A percentile compares a stretch with the other conserved stretches of the same genome.
Conservation (phyloP, 1,140 invertebrate species). For the Adelges cooleyi region DNA sequence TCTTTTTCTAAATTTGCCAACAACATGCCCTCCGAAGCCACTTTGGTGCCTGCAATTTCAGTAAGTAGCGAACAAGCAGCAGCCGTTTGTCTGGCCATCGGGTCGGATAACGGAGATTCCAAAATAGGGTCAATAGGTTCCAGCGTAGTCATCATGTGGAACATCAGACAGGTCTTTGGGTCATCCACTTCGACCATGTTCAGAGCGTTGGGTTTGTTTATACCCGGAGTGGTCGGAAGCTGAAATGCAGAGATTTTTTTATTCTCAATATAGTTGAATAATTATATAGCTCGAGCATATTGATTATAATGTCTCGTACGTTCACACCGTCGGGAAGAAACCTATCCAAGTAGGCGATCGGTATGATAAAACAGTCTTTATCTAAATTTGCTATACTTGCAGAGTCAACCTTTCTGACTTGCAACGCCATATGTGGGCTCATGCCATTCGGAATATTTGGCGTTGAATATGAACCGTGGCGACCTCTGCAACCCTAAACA, state of each 20-base stretch:
- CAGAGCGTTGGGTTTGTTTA: conserved; percentile 28
- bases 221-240: conserved; percentile 35
- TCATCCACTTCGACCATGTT: conserved; percentile 68
- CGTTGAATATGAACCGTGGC: conserved; percentile 39
- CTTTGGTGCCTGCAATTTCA: conserved; percentile 58
- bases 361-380: conserved; percentile 80
- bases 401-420: conserved; percentile 44
- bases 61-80: conserved; percentile 63
- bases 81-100: conserved; percentile 60
- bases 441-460: conserved; percentile 33
- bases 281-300: no score
- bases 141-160: conserved; percentile 75
- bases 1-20: conserved; percentile 78
- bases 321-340: conserved; percentile 76
- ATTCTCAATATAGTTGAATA: no score
- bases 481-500: conserved; percentile 44
- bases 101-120: conserved; percentile 66
- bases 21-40: conserved; percentile 64
- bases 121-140: conserved; percentile 69
- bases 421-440: conserved; percentile 40
- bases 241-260: neutral
- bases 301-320: conserved; percentile 47
- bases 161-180: conserved; percentile 71
- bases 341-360: conserved; percentile 67
- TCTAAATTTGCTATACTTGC: conserved; percentile 64